phyloP scores from a whole-genome alignment of 2,888 invertebrate genomes.

The Ophioninae sp. region DNA sequence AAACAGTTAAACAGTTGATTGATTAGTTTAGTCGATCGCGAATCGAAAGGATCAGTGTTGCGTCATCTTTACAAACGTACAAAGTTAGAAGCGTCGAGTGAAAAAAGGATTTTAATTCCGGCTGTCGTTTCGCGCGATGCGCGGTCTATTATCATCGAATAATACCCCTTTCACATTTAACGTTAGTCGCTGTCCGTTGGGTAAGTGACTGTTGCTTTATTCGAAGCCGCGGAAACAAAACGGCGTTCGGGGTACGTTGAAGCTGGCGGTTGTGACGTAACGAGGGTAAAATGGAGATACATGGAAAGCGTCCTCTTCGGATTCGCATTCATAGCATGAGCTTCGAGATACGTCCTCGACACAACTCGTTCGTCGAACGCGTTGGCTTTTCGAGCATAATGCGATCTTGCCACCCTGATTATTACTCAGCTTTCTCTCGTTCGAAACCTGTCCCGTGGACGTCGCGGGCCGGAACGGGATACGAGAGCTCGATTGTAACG shows the following conservation, averaged over 20 bases:
- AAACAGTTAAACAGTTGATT: too few relatives aligned
- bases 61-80: conserved; percentile 51
- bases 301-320: conserved; percentile 1
- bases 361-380: background rate
- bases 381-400: conserved; percentile 15
- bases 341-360: conserved; percentile 16
- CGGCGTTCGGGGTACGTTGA: conserved; percentile 32
- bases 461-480: background rate
- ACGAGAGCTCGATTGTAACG: background rate
- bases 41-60: too few relatives aligned
- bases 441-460: background rate
- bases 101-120: conserved; percentile 62
- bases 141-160: conserved; percentile 70
- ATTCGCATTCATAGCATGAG: conserved; percentile 4
- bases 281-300: conserved; percentile 36
- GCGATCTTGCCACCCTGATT: conserved; percentile 12
- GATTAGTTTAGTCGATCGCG: too few relatives aligned
- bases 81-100: conserved; percentile 39
- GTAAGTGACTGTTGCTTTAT: conserved; percentile 68
- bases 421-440: background rate
- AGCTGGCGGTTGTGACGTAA: conserved; percentile 27
- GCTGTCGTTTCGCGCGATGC: conserved; percentile 67
- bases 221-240: conserved; percentile 73
- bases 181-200: conserved; percentile 58
- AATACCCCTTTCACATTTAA: conserved; percentile 74